These are phyloP conservation scores for Hermaeophaga mercurialis DNA, from an alignment of 2,888 invertebrate genomes.

Conservation along the genomic window DNA sequence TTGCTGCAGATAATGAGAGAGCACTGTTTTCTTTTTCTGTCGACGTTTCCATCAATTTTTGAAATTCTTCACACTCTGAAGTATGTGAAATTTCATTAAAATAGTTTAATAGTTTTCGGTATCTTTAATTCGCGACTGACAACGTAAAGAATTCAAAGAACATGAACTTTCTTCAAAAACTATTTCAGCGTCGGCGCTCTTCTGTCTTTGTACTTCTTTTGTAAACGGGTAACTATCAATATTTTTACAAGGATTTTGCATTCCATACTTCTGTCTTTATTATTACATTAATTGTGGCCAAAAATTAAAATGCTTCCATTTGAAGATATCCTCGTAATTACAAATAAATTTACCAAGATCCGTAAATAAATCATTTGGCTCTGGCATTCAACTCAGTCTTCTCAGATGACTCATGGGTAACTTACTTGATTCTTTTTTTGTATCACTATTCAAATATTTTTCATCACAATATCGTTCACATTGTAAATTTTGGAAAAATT, in stretches of 20 bases:
- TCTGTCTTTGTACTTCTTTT: constrained; percentile 32
- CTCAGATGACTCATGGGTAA: constrained; percentile 30
- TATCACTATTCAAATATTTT: not conserved
- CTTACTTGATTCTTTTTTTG: constrained; percentile 22
- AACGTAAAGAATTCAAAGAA: constrained; percentile 47
- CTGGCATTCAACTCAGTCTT: constrained; percentile 22
- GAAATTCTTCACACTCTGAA: not conserved
- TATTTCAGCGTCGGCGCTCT: constrained; percentile 30
- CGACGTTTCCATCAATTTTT: not conserved
- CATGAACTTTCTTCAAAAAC: constrained; percentile 39
- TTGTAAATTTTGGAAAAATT: constrained; percentile 46
- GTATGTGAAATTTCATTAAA: constrained; percentile 17
- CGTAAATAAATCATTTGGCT: constrained; percentile 29
- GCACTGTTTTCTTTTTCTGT: not conserved
- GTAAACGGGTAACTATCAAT: constrained; percentile 22
- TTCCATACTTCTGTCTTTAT: constrained; percentile 39
- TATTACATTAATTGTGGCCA: constrained; percentile 17
- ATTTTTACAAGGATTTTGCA: constrained; percentile 15
- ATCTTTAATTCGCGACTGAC: constrained; percentile 45
- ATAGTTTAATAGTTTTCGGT: constrained; percentile 33
- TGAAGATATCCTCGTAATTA: constrained; percentile 14
- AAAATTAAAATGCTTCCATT: constrained; percentile 11
- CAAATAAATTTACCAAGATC: constrained; percentile 19
- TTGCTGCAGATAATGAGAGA: not conserved
- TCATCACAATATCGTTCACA: constrained; percentile 30